phyloP scores from a whole-genome alignment of 2,888 invertebrate genomes.

The Drosophila diplacantha region DNA sequence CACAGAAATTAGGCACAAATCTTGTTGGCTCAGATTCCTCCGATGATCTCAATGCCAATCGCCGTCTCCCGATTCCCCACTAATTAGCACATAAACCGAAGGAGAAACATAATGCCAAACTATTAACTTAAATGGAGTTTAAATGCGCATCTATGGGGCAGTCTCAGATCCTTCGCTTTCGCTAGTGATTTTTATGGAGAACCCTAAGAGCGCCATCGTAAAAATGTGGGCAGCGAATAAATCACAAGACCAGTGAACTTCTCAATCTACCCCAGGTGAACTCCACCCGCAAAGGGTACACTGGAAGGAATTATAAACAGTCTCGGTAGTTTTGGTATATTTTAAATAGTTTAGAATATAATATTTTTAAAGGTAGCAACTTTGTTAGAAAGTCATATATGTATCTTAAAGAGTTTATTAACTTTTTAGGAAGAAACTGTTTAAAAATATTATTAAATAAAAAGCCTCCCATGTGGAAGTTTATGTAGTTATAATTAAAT shows the following conservation, averaged over 20 bases:
- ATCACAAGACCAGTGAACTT: slow-evolving; percentile 53
- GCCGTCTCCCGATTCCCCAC: slow-evolving; percentile 29
- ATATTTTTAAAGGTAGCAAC: background rate
- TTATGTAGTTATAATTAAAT: too few relatives aligned
- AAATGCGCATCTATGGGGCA: slow-evolving; percentile 48
- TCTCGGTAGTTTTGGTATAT: accelerated
- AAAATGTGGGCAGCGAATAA: slow-evolving; percentile 62
- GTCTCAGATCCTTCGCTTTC: slow-evolving; percentile 24
- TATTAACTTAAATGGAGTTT: slow-evolving; percentile 65
- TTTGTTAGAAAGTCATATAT: background rate
- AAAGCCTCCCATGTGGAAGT: too few relatives aligned
- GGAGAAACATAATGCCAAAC: slow-evolving; percentile 52
- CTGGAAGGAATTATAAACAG: background rate
- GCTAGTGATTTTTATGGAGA: slow-evolving; percentile 45
- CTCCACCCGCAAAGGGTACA: slow-evolving; percentile 26
- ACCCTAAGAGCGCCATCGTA: slow-evolving; percentile 62
- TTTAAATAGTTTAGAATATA: background rate
- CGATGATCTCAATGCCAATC: slow-evolving; percentile 41
- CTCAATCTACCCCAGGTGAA: slow-evolving; percentile 8
- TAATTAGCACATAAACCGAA: slow-evolving; percentile 66
- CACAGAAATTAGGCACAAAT: slow-evolving; percentile 68
- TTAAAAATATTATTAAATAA: background rate
- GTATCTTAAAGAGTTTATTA: background rate
- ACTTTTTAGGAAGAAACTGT: background rate
- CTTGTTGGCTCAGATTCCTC: slow-evolving; percentile 45